Evolutionary conservation across 2,113 vertebrate genomes (phyloP), one percentile per base, ranked within the genome.

Genomic region (Psettodes erumei): DNA sequence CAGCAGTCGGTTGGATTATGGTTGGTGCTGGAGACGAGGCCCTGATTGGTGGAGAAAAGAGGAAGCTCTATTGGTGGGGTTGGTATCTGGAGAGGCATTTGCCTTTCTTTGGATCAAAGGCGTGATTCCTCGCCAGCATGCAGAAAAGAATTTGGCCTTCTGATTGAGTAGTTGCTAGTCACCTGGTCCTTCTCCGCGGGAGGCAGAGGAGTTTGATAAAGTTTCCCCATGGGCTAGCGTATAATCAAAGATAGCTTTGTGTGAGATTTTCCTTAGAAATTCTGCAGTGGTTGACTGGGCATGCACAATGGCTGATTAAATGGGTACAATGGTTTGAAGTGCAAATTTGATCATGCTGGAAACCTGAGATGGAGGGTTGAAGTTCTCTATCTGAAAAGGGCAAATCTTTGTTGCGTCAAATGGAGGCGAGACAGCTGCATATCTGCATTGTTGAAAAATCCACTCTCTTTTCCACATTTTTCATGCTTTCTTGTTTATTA

Each of bases 201-300:
- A 86, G 85, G 89, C 77, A 89, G 85, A 82, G 75, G 83, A 81
- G 84, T 85, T 89, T 90, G 89, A 92, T 94, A 86, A 94, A 94
- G 88, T 93, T 94, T 90, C 93, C 91, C 92, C 86, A 71, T 87
- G 90, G 90, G 89, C 89, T 79, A 81, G 88, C 86, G 84, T 86
- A 80, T 84, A 89, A 83, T 96, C 94, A 94, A 92, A 95, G 94
- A 89, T 94, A 92, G 94, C 90, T 94, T 95, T 95, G 94, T 94
- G 91, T 90, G 91, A 92, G 90, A 90, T 86, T 82, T 91, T 82
- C 90, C 85, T 87, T 42, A 90, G 89, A 94, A 92, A 88, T 82
- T 90, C 82, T 77, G 72, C 90, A 91, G 91, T 89, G 94, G 92
- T 91, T 93, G 94, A 94, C 68, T 86, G 91, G 92, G 87, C 64